These are phyloP conservation scores for Stylophora pistillata DNA, from an alignment of 64 coral and sea anemone species.

Conservation along the genomic window DNA sequence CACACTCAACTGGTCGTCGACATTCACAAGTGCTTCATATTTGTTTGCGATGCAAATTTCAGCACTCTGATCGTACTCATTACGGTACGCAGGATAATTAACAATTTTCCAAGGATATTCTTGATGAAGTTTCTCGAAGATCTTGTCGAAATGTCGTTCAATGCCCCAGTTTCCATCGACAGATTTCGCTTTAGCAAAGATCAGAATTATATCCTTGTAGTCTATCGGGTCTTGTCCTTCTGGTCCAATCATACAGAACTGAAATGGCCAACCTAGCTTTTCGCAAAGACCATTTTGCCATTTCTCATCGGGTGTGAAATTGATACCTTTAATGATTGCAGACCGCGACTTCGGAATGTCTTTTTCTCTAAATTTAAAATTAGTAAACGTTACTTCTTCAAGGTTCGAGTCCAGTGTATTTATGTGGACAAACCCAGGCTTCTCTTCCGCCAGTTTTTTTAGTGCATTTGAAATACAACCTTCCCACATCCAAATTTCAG, in stretches of 20 bases:
- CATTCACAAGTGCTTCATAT: neutral
- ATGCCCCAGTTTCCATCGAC: neutral
- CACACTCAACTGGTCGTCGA: neutral
- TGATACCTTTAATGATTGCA: neutral
- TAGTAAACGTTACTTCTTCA: neutral
- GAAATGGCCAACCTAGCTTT: conserved; percentile 8
- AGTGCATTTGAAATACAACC: neutral
- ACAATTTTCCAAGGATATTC: neutral
- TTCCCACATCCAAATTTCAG: conserved; percentile 32
- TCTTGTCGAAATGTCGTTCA: neutral
- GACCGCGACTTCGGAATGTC: neutral
- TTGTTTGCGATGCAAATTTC: neutral
- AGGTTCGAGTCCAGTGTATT: neutral
- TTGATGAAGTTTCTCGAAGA: neutral
- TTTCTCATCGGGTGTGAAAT: neutral
- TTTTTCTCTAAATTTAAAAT: neutral
- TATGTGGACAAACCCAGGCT: neutral
- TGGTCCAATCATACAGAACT: conserved; percentile 1
- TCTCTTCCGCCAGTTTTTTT: neutral
- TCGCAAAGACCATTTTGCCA: neutral
- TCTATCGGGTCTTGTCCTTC: neutral
- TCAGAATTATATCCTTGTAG: neutral
- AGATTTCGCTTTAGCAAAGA: neutral
- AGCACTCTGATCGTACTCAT: neutral
- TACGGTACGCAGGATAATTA: neutral